These are phyloP conservation scores for Clunio marinus DNA, from an alignment of 2,888 invertebrate genomes.

Conservation along the genomic window DNA sequence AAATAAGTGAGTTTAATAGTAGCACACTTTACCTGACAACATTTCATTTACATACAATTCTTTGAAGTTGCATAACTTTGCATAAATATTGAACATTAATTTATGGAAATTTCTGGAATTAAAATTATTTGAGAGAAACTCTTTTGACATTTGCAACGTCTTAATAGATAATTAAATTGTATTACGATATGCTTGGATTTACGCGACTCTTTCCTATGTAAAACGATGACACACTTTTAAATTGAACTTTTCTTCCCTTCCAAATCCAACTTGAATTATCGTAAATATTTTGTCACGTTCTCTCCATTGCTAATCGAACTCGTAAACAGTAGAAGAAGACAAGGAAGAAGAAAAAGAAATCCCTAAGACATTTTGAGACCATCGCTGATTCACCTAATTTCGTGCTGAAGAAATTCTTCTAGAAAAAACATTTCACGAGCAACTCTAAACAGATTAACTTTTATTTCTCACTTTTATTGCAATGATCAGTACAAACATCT, in stretches of 20 bases:
- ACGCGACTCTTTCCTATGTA: slow-evolving; percentile 4
- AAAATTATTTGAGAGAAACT: background rate
- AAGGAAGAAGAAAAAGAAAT: background rate
- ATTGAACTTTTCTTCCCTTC: background rate
- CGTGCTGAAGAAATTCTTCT: background rate
- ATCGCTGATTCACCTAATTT: background rate
- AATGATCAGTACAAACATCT: background rate
- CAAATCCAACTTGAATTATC: background rate
- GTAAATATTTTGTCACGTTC: background rate
- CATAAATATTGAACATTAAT: background rate
- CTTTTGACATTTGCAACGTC: background rate
- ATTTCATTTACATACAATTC: slow-evolving; percentile 32
- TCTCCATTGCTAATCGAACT: too few relatives aligned
- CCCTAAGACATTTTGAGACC: background rate
- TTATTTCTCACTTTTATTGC: background rate
- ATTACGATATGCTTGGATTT: background rate
- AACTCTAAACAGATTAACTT: background rate
- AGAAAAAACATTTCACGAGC: background rate
- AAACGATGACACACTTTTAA: slow-evolving; percentile 7
- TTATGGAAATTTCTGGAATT: slow-evolving; percentile 4
- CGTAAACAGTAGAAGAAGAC: too few relatives aligned
- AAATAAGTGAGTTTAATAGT: slow-evolving; percentile 2
- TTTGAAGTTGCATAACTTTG: slow-evolving; percentile 23
- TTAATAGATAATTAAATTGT: background rate
- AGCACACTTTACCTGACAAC: slow-evolving; percentile 23